These are phyloP conservation scores for Nematopogon swammerdamellus DNA, from an alignment of 2,888 invertebrate genomes.

Conservation along the genomic window DNA sequence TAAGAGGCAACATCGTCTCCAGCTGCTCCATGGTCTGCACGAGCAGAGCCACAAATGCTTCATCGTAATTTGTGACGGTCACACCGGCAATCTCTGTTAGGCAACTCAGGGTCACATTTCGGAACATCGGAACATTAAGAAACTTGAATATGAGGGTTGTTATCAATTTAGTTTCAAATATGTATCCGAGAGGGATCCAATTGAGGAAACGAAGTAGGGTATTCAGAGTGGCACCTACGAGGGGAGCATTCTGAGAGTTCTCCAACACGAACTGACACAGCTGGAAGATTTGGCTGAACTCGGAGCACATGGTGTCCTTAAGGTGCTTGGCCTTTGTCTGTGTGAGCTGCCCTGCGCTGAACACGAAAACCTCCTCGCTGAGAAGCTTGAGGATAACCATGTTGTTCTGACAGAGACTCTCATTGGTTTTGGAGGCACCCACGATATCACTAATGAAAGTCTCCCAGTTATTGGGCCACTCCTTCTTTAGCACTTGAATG, in stretches of 20 bases:
- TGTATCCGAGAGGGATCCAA: constrained; percentile 99
- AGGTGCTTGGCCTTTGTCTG: constrained; percentile 99
- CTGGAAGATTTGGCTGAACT: constrained; percentile 98
- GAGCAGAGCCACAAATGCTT: constrained; percentile 87
- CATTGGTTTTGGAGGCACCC: constrained; percentile 98
- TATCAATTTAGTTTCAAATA: constrained; percentile 98
- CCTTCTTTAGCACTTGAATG: constrained; percentile 97
- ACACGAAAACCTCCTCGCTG: constrained; percentile 99
- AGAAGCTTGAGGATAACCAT: constrained; percentile 97
- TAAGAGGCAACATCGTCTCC: constrained; percentile 86
- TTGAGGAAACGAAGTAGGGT: constrained; percentile 95
- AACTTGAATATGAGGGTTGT: constrained; percentile 94
- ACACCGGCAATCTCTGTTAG: constrained; percentile 97
- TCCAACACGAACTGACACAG: constrained; percentile 98
- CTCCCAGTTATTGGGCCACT: constrained; percentile 99
- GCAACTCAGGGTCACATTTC: constrained; percentile 97
- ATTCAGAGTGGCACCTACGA: constrained; percentile 94
- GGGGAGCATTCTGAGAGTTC: constrained; percentile 94
- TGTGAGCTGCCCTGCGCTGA: constrained; percentile 96
- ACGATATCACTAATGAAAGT: constrained; percentile 99
- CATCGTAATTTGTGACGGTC: constrained; percentile 85
- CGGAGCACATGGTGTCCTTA: constrained; percentile 99
- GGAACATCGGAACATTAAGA: constrained; percentile 94
- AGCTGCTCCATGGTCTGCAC: constrained; percentile 90
- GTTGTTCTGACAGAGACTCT: constrained; percentile 98